These are phyloP conservation scores for Brachyalestes nurse DNA, from an alignment of 2,797 vertebrate genomes.

Conservation along the genomic window DNA sequence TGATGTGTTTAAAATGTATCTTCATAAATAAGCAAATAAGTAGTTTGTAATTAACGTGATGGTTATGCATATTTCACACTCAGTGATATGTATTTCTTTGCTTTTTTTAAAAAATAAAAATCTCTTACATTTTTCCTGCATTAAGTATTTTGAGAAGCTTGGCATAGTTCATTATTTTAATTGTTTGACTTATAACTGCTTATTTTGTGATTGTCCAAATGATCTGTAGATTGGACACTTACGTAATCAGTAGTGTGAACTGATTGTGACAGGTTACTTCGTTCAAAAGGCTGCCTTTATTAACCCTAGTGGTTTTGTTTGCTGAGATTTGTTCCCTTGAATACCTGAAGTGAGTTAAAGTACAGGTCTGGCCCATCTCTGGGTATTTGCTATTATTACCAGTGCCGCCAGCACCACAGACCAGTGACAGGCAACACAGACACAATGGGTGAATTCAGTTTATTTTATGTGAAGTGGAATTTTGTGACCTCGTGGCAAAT, in stretches of 20 bases:
- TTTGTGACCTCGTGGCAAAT: slow-evolving; percentile 1
- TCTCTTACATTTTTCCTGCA: no score
- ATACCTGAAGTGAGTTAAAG: no score
- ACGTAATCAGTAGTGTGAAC: not conserved
- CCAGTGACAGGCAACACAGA: not conserved
- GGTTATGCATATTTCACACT: not conserved
- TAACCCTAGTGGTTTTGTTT: not conserved
- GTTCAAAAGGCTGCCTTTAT: no score
- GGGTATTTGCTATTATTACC: not conserved
- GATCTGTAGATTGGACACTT: not conserved
- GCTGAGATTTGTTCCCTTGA: not conserved
- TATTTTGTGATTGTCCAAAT: not conserved
- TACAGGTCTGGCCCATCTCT: not conserved
- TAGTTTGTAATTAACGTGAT: not conserved
- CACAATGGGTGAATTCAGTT: not conserved
- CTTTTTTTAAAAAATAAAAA: no score
- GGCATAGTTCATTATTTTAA: not conserved
- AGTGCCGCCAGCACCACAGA: not conserved
- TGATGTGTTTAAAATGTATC: no score
- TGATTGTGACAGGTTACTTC: not conserved
- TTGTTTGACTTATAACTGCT: not conserved
- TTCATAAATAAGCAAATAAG: not conserved
- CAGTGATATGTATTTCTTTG: no score
- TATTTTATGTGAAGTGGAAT: not conserved
- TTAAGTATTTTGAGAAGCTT: no score